Base-by-base conservation (phyloP, 1,140 invertebrate species). In the Drosophila ohnishii region DNA sequence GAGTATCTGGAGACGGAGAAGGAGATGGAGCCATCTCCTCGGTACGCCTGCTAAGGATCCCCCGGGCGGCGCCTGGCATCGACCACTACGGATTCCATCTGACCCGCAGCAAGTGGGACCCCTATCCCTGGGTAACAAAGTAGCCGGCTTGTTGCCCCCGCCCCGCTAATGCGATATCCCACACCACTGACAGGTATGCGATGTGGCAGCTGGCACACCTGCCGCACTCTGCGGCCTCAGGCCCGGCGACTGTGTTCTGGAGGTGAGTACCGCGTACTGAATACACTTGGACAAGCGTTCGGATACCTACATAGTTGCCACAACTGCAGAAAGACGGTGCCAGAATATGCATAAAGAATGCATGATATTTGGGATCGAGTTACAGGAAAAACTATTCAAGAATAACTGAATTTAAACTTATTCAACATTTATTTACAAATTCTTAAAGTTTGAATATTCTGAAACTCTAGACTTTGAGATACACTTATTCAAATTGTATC, bases 41-140 rank as follows among this genome's bases (percentile, higher is more conserved):
- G 60, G 69, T 90, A 35, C 88, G 92, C 39, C 48, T 92, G 73
- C 92, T 64, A 34, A 90, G 73, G 89, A 90, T 89, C 65, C 90
- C 59, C 34, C 79, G 64, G 25, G 81, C 72, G 58, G 88, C 66
- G 86, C 92, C 84, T 2, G 44, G 71, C 35, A 74, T 88, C n/a
- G 74, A 89, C n/a, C 65, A 70, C 28, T 94, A 93, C 35, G 95
- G 95, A 19, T 95, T 95, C 90, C 93, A 95, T 80, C 87, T 95
- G 45, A 94, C 94, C 2, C 92, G 94, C 62, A 94, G 93, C 22
- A 94, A 95, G 80, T 95, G 94, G 94, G 95, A 95, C 92, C 94
- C 95, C 6, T 95, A 95, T 92, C 95, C 95, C 34, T 95, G 95
- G 94, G 92, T 95, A 80, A 67, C 34, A 44, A 42, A n/a, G 79